These are phyloP conservation scores for Marisa cornuarietis DNA, from an alignment of 1,140 invertebrate genomes.

Conservation along the genomic window DNA sequence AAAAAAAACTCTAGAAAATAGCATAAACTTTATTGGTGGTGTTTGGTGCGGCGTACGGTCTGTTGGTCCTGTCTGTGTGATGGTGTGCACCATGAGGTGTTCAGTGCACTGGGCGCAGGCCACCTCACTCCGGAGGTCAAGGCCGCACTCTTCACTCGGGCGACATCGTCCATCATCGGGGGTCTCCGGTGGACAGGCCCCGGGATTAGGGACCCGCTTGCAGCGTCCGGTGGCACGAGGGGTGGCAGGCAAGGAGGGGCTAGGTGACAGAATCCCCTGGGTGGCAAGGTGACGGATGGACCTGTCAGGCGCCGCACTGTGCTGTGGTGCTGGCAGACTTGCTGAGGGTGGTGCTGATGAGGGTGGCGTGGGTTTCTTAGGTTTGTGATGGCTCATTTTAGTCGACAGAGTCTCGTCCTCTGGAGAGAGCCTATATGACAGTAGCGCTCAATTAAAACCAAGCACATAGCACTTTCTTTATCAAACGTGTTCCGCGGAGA, in stretches of 20 bases:
- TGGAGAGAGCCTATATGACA: not conserved
- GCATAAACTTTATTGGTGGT: too few species aligned
- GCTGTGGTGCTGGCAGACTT: not conserved
- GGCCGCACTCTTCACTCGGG: not conserved
- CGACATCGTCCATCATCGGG: not conserved
- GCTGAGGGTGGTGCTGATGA: not conserved
- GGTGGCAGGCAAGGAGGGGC: not conserved
- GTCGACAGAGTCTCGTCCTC: too few species aligned
- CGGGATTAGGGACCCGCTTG: not conserved
- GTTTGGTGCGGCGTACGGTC: too few species aligned
- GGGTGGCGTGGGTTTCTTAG: not conserved
- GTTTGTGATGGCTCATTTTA: too few species aligned
- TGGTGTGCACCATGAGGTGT: too few species aligned
- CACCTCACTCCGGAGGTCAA: too few species aligned
- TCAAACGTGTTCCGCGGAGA: too few species aligned
- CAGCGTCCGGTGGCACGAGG: constrained; percentile 2
- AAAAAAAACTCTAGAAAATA: too few species aligned
- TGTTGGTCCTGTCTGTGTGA: too few species aligned
- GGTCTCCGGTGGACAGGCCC: not conserved
- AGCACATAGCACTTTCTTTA: too few species aligned
- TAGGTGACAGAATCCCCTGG: not conserved
- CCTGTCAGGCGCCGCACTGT: not conserved
- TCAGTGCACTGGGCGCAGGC: too few species aligned
- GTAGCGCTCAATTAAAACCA: not conserved
- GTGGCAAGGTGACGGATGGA: not conserved